These are phyloP conservation scores for Lingula anatina DNA, from an alignment of 2,888 invertebrate genomes.

Conservation along the genomic window DNA sequence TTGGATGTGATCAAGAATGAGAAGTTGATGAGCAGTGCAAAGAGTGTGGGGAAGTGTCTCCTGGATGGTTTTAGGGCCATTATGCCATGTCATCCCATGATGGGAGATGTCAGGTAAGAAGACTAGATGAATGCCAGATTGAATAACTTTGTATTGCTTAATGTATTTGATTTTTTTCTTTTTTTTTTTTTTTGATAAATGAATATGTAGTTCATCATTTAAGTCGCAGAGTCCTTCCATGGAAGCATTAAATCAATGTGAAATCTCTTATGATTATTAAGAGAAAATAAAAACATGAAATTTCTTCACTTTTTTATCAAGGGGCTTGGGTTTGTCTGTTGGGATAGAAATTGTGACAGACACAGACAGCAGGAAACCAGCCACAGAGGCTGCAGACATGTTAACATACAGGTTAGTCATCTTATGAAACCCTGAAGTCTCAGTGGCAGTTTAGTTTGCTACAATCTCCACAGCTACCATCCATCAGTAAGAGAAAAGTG, in stretches of 20 bases:
- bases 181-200: too few species aligned
- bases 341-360: slow-evolving; percentile 40
- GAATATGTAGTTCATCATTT: too few species aligned
- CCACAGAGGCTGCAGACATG: slow-evolving; percentile 36
- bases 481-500: too few species aligned
- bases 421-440: too few species aligned
- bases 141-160: too few species aligned
- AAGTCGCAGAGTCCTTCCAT: too few species aligned
- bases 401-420: slow-evolving; percentile 33
- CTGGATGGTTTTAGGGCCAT: slow-evolving; percentile 29
- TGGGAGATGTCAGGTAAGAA: slow-evolving; percentile 35
- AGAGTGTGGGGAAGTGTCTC: slow-evolving; percentile 36
- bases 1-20: slow-evolving; percentile 66
- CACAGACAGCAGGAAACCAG: slow-evolving; percentile 38
- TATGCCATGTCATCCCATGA: slow-evolving; percentile 25
- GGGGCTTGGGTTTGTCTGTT: slow-evolving; percentile 35
- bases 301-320: slow-evolving; percentile 11
- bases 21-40: slow-evolving; percentile 29
- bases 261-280: neutral
- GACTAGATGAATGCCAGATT: too few species aligned
- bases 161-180: too few species aligned
- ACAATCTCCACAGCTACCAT: too few species aligned
- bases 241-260: neutral
- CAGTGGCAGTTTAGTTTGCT: too few species aligned
- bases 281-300: neutral